Conservation (phyloP, 2,888 invertebrate genomes). For the Drosophila birchii region DNA sequence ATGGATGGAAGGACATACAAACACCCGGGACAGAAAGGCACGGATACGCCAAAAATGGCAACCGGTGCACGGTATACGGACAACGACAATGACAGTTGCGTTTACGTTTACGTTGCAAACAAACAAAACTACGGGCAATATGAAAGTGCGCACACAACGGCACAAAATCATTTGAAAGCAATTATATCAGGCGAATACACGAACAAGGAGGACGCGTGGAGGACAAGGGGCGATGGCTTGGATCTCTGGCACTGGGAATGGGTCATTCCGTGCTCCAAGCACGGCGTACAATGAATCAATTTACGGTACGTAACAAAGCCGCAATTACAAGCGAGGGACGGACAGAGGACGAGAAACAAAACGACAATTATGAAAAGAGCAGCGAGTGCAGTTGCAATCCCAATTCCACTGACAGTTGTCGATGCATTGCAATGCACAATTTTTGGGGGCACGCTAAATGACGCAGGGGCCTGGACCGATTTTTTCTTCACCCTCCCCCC, state of each 20-base stretch:
- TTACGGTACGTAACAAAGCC: constrained; percentile 80
- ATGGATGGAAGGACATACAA: constrained; percentile 16
- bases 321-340: constrained; percentile 67
- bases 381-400: constrained; percentile 76
- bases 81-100: constrained; percentile 43
- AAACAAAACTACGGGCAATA: constrained; percentile 63
- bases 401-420: constrained; percentile 55
- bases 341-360: constrained; percentile 63
- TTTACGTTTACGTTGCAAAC: constrained; percentile 37
- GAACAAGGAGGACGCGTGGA: not conserved
- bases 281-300: constrained; percentile 78
- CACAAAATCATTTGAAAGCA: constrained; percentile 79
- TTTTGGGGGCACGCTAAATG: constrained; percentile 63
- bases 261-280: constrained; percentile 46
- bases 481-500: not conserved
- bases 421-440: constrained; percentile 52
- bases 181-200: constrained; percentile 57
- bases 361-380: constrained; percentile 79
- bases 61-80: constrained; percentile 5
- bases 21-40: constrained; percentile 47
- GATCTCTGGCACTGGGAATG: constrained; percentile 11
- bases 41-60: constrained; percentile 11
- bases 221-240: not conserved
- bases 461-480: constrained; percentile 49
- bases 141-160: constrained; percentile 74